Percentiles rank a stretch among this genome's conserved stretches.
Evolutionary conservation across 2,113 vertebrate genomes (phyloP).

Genomic region (Solea senegalensis): DNA sequence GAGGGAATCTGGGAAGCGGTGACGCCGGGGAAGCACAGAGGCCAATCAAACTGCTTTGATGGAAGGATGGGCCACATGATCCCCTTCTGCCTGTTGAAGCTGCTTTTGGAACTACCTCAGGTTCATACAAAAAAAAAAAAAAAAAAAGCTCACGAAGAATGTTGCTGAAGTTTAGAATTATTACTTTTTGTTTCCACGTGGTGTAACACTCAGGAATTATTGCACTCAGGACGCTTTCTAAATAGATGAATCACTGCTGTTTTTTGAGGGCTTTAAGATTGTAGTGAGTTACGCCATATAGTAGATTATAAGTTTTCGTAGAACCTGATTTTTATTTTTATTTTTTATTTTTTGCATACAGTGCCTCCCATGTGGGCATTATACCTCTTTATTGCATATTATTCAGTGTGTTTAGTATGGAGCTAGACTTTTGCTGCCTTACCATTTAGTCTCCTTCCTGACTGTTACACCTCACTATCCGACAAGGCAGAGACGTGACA

Average conservation of each 20-base stretch:
- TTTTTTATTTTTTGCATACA: slow-evolving; percentile 17
- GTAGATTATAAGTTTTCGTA: slow-evolving; percentile 30
- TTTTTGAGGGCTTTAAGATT: slow-evolving; percentile 41
- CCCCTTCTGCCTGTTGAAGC: slow-evolving; percentile 62
- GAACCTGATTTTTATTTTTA: slow-evolving; percentile 8
- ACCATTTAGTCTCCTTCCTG: slow-evolving; percentile 59
- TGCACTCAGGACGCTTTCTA: slow-evolving; percentile 77
- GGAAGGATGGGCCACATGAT: slow-evolving; percentile 41
- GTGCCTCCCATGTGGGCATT: slow-evolving; percentile 23
- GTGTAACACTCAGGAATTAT: slow-evolving; percentile 80
- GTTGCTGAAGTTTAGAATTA: slow-evolving; percentile 51
- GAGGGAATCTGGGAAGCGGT: slow-evolving; percentile 31
- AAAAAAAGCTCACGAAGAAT: slow-evolving; percentile 65
- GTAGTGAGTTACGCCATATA: slow-evolving; percentile 36
- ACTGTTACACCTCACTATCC: slow-evolving; percentile 67
- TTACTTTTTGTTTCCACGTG: slow-evolving; percentile 46
- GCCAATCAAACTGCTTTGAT: slow-evolving; percentile 77
- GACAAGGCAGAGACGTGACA: slow-evolving; percentile 60
- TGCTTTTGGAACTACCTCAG: slow-evolving; percentile 84
- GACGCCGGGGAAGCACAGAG: slow-evolving; percentile 66
- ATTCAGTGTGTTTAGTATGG: slow-evolving; percentile 45
- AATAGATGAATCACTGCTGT: slow-evolving; percentile 60
- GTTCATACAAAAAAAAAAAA: slow-evolving; percentile 65
- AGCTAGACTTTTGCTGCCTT: slow-evolving; percentile 68
- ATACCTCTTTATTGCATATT: slow-evolving; percentile 36